Base-by-base conservation (phyloP, 2,113 vertebrate genomes). In the Aegotheles bennettii region DNA sequence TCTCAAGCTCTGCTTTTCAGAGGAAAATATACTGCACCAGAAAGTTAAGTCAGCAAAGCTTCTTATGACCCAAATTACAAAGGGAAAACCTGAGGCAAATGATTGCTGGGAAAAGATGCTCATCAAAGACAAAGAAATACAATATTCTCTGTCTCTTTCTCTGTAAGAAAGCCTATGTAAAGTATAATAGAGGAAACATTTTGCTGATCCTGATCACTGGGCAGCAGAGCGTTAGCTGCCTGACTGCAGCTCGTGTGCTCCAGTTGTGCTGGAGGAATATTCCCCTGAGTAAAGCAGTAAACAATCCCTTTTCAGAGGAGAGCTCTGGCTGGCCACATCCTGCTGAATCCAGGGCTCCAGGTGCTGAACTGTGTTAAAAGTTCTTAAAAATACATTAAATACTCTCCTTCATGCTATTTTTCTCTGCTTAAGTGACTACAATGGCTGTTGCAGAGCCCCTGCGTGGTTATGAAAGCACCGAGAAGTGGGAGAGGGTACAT, bases 41-140 rank as follows among this genome's bases (percentile, higher is more conserved):
- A 87, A 87, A 91, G 78, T 93, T 40, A 95, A 94, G 78, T 96
- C 93, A 95, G 89, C 89, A 89, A 68, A 95, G 84, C 87, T 94
- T 59, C 87, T 63, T 53, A 26, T 94, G 82, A 96, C 94, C 84
- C 75, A 95, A 38, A 95, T 94, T 92, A 84, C 87, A 76, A 87
- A 96, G 89, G 93, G 94, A 89, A 83, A 94, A 83, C 87, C 70
- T 42, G 63, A 87, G 63, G 87, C 78, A 91, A 91, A 51, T 57
- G 87, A 79, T 94, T 93, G 89, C 63, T 94, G 89, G 82, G 84
- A 91, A 92, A 86, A 91, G 73, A 81, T n/a, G 73, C 45, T 95
- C 86, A 77, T 89, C 64, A 68, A 90, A 94, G 65, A 77, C 53
- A 89, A 65, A 87, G 93, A 93, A 94, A 95, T 83, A 69, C 87